Evolutionary conservation across 1,140 invertebrate genomes (phyloP), one percentile per base, ranked within the genome.

Genomic region (Megalopta genalis): DNA sequence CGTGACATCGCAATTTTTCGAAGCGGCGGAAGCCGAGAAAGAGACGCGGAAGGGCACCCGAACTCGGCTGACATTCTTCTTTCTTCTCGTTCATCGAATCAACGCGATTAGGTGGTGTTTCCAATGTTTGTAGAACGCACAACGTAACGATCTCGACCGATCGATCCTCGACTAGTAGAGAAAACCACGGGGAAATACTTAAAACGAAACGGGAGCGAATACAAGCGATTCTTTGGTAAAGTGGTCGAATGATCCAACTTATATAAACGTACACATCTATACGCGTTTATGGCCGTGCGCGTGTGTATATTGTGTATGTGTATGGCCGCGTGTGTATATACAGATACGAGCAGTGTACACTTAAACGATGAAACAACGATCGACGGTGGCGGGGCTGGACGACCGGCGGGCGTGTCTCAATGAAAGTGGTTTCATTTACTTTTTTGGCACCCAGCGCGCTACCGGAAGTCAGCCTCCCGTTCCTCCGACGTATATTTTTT

Each of bases 211-310:
- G 49, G 46, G 59, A 54, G 27, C 62, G 71, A 74, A 66, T 39
- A 65, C 18, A 59, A 79, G 65, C 64, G 71, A 79, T 74, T 79
- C 77, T 79, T 79, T 79, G 77, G 77, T 67, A 79, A 74, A 74
- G 49, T 65, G 49, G 52, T 79, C 77, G 82, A 74, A 66, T 71
- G 68, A 74, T 85, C 67, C 68, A 69, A 85, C 83, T 64, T 70
- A 67, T 60, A 54, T 63, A 21, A 37, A 57, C 66, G 68, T 83
- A 65, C 25, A 64, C 18, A 37, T 65, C 27, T 65, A 57, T 64
- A 23, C 42, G 57, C 52, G 37, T 52, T 46, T 52, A 66, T 68
- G 52, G 42, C 37, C 21, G 4, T 60, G 37, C 52, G 49, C 62
- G 42, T 49, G 25, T 25, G 65, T 49, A 37, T 37, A 63, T 52